Base-by-base conservation (phyloP, 2,888 invertebrate species). In the Nephrotoma flavescens region DNA sequence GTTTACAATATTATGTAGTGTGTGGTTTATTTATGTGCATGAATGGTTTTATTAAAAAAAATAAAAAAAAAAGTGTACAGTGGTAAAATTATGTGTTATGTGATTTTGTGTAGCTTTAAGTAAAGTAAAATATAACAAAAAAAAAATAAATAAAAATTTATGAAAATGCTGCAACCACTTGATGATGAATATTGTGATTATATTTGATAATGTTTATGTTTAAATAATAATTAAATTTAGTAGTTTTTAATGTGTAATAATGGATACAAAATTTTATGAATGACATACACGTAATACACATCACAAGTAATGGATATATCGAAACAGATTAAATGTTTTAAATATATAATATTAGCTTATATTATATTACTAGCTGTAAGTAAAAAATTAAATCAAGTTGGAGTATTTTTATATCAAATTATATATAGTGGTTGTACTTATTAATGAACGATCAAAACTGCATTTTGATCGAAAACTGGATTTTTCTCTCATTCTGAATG, bases 241-340 rank as follows among this genome's bases (percentile, higher is more conserved):
- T 71, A 9, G 31, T 71, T 19, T 31, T 9, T 15, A 71, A 71
- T 71, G 31, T 71, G 19, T 71, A 31, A 31, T 31, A 31, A 31
- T 31, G 52, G 5, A 52, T 71, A 31, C 71, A 57, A 1, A 57
- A 31, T 31, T 71, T 31, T 19, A 71, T 71, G 31, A 71, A 31
- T 71, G 71, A 71, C 71, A 71, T 15, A 57, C 15, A 47, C 31
- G 52, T 57, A 15, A 15, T 57, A 71, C 31, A 19, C 31, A 31
- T n/a, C 9, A 86, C 44, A 45, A 31, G 19, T 47, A 45, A 86
- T 86, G 86, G 47, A 86, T 86, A 31, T 45, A 86, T 11, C 86
- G 47, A 86, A 86, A 47, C 86, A 45, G n/a, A 86, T 86, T 11
- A 86, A 86, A 45, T 86, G 86, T 86, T 86, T 86, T 86, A 86